Evolutionary conservation across 1,140 invertebrate species (phyloP).

Genomic region (Drosophila chauvacae): DNA sequence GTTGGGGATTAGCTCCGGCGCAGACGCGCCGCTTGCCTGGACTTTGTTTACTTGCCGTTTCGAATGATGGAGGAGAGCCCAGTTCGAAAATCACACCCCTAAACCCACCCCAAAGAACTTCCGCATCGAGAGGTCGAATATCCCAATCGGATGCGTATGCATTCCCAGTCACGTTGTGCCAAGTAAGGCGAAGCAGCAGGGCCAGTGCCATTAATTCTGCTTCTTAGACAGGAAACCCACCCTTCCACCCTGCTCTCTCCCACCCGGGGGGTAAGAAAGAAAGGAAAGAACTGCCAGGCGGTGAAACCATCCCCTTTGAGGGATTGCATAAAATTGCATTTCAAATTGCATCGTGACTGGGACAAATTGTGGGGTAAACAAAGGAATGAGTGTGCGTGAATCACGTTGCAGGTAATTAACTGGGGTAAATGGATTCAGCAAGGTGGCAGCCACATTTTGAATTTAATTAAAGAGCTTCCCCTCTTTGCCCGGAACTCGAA

Average conservation of each 20-base stretch:
- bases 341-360: constrained; percentile 75
- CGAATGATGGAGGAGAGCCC: constrained; percentile 36
- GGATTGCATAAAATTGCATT: constrained; percentile 77
- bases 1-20: constrained; percentile 22
- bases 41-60: constrained; percentile 77
- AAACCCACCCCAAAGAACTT: constrained; percentile 24
- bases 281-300: constrained; percentile 15
- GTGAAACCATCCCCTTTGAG: constrained; percentile 41
- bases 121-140: constrained; percentile 22
- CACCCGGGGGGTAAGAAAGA: neutral
- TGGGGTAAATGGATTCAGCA: constrained; percentile 29
- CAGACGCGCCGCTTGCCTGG: constrained; percentile 54
- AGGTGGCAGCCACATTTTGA: constrained; percentile 61
- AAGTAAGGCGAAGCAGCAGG: constrained; percentile 47
- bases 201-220: constrained; percentile 42
- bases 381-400: constrained; percentile 50
- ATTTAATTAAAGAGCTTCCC: constrained; percentile 70
- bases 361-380: constrained; percentile 66
- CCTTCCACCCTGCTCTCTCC: neutral
- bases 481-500: neutral
- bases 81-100: constrained; percentile 53
- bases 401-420: constrained; percentile 64
- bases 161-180: constrained; percentile 70
- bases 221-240: constrained; percentile 41
- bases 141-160: constrained; percentile 54